A percentile compares a stretch with the other conserved stretches of the same genome.
phyloP scores from a whole-genome alignment of 2,797 vertebrate genomes.

The Galago senegalensis region DNA sequence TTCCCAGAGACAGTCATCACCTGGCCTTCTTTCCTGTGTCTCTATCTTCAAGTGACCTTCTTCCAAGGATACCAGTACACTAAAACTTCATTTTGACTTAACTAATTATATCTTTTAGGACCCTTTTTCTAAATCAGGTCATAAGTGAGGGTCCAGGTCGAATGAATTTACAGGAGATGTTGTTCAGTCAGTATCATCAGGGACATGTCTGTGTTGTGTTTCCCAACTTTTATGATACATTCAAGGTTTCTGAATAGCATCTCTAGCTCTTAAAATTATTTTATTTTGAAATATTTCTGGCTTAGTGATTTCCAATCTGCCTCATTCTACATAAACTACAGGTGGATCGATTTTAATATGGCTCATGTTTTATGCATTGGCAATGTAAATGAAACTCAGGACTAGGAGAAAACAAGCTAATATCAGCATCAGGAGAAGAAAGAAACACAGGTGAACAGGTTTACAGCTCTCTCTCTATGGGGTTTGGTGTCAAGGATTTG shows the following conservation, averaged over 20 bases:
- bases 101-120: background rate
- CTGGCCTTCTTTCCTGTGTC: background rate
- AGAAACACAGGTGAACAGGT: background rate
- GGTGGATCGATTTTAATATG: background rate
- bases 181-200: background rate
- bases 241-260: background rate
- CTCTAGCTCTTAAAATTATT: background rate
- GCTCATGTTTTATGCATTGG: slow-evolving; percentile 51
- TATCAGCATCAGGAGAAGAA: background rate
- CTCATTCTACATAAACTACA: background rate
- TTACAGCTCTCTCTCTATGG: background rate
- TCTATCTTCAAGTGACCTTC: background rate
- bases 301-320: slow-evolving; percentile 49
- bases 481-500: background rate
- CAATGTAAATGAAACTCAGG: slow-evolving; percentile 52
- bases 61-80: background rate
- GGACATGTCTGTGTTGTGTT: background rate
- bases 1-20: background rate
- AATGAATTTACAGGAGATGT: background rate
- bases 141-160: background rate
- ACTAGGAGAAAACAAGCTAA: slow-evolving; percentile 47
- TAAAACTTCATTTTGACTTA: background rate
- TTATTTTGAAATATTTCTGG: slow-evolving; percentile 52
- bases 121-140: background rate
- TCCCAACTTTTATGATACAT: background rate